phyloP scores from a whole-genome alignment of 2,888 invertebrate species.

The Cosmopolites sordidus region DNA sequence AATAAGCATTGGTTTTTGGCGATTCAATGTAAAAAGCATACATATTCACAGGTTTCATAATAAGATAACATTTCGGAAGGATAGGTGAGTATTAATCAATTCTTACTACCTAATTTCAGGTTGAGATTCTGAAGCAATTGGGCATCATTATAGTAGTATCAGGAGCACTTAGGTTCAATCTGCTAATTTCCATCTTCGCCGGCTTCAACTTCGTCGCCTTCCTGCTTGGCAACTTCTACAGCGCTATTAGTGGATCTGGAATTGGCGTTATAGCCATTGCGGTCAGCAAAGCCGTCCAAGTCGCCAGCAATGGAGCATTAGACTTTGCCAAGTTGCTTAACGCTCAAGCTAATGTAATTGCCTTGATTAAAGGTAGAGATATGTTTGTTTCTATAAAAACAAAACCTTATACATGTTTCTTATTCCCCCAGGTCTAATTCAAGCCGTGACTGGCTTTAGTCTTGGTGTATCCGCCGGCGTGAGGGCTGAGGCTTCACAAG shows the following conservation, averaged over 20 bases:
- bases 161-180: background rate
- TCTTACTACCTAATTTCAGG: too few relatives aligned
- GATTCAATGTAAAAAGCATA: too few relatives aligned
- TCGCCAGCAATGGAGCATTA: background rate
- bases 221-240: conserved; percentile 3
- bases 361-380: conserved; percentile 3
- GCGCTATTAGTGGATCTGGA: background rate
- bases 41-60: too few relatives aligned
- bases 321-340: background rate
- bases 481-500: background rate
- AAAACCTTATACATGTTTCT: too few relatives aligned
- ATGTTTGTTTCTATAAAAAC: too few relatives aligned
- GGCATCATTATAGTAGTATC: background rate
- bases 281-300: background rate
- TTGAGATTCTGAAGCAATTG: background rate
- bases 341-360: background rate
- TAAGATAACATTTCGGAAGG: too few relatives aligned
- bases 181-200: background rate
- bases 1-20: too few relatives aligned
- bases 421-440: conserved; percentile 2
- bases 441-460: background rate
- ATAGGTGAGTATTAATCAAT: too few relatives aligned
- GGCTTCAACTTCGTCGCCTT: background rate
- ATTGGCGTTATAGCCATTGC: conserved; percentile 1
- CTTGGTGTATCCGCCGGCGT: background rate